Evolutionary conservation across 2,797 vertebrate species (phyloP).

Genomic region (Agapornis canus): DNA sequence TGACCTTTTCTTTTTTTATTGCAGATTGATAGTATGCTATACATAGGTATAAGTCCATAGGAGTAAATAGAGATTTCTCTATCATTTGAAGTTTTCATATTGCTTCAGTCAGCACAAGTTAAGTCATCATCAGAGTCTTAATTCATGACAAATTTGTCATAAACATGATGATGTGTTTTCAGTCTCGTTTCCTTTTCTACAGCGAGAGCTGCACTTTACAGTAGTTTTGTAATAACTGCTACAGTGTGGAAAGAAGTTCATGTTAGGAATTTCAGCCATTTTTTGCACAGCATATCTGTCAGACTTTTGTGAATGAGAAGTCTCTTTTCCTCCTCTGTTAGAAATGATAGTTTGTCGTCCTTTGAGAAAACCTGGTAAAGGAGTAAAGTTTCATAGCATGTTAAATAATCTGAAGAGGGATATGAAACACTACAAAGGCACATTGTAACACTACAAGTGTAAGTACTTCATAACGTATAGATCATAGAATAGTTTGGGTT

Average conservation of each 20-base stretch:
- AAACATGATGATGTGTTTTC: not conserved
- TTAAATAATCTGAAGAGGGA: not conserved
- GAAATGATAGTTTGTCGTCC: not conserved
- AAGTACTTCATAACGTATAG: not conserved
- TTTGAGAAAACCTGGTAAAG: not conserved
- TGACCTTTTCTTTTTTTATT: not conserved
- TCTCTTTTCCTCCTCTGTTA: slow-evolving; percentile 3
- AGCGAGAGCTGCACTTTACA: not conserved
- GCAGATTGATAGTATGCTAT: not conserved
- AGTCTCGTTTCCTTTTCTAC: not conserved
- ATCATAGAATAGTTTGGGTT: not conserved
- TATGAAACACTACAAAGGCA: not conserved
- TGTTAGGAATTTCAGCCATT: not conserved
- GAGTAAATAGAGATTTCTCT: not conserved
- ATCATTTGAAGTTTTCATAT: not conserved
- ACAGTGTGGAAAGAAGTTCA: not conserved
- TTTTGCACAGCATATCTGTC: not conserved
- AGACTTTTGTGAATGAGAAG: not conserved
- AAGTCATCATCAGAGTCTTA: not conserved
- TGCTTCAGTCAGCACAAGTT: not conserved
- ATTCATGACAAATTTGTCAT: not conserved
- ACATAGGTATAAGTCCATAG: not conserved
- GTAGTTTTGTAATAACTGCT: not conserved
- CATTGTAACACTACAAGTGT: not conserved
- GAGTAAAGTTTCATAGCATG: not conserved